Conservation (phyloP, 2,797 vertebrate genomes). For the Pampus argenteus region DNA sequence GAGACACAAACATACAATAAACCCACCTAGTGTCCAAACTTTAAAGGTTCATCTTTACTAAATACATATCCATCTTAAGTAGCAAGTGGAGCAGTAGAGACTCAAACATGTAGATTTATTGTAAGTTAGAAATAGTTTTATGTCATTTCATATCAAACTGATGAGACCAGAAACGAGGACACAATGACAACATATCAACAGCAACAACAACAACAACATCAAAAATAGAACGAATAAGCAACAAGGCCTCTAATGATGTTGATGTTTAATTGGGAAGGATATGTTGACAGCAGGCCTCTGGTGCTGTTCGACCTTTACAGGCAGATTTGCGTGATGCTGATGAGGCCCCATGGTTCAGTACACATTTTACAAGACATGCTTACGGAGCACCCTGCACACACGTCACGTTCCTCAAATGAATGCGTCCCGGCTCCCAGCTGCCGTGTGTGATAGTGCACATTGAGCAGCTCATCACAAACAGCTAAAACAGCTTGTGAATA, state of each 20-base stretch:
- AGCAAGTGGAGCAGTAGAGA: not conserved
- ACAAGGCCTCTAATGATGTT: slow-evolving; percentile 51
- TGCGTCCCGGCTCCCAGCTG: slow-evolving; percentile 54
- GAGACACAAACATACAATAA: not conserved
- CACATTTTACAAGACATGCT: slow-evolving; percentile 63
- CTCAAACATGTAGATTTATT: not conserved
- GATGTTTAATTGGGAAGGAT: slow-evolving; percentile 64
- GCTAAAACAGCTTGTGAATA: slow-evolving; percentile 34
- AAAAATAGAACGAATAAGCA: slow-evolving; percentile 58
- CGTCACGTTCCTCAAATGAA: slow-evolving; percentile 45
- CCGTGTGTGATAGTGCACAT: slow-evolving; percentile 50
- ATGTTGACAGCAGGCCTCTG: slow-evolving; percentile 71
- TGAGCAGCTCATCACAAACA: slow-evolving; percentile 53
- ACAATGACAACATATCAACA: slow-evolving; percentile 31
- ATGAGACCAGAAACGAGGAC: slow-evolving; percentile 1
- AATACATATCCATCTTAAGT: not conserved
- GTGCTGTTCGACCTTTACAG: slow-evolving; percentile 73
- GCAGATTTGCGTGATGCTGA: slow-evolving; percentile 69
- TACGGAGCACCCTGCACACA: slow-evolving; percentile 34
- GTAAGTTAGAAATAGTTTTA: not conserved
- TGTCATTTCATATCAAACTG: slow-evolving; percentile 7
- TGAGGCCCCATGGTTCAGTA: slow-evolving; percentile 62
- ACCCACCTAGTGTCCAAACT: not conserved
- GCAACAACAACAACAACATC: slow-evolving; percentile 36
- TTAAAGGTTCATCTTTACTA: not conserved